These are phyloP conservation scores for Microdon myrmicae DNA, from an alignment of 2,888 invertebrate species.

Conservation along the genomic window DNA sequence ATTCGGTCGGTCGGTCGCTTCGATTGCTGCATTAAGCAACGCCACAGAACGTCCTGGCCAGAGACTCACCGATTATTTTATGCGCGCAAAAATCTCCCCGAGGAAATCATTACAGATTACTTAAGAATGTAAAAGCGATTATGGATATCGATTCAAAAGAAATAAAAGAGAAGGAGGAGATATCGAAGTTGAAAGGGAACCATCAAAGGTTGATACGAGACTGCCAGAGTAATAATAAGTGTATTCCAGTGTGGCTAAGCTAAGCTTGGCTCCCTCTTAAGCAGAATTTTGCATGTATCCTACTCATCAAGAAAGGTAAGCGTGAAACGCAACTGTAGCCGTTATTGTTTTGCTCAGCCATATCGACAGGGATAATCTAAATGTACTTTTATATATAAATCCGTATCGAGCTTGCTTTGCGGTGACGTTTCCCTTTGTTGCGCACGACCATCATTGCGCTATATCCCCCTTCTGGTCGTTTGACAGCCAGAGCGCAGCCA, in stretches of 20 bases:
- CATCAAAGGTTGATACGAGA: conserved; percentile 34
- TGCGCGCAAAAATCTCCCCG: conserved; percentile 59
- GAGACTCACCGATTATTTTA: too few species aligned
- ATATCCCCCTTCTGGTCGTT: too few species aligned
- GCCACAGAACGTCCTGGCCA: conserved; percentile 11
- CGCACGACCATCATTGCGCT: conserved; percentile 1
- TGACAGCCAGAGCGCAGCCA: not conserved
- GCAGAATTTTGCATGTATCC: too few species aligned
- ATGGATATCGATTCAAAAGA: conserved; percentile 62
- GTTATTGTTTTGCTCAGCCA: conserved; percentile 32
- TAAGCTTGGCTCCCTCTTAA: too few species aligned
- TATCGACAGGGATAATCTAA: conserved; percentile 43
- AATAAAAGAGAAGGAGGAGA: not conserved
- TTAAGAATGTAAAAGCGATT: conserved; percentile 66
- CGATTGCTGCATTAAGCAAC: not conserved
- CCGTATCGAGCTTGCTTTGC: conserved; percentile 10
- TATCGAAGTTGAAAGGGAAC: not conserved
- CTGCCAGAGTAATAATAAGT: not conserved
- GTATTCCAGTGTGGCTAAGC: too few species aligned
- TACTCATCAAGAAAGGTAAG: too few species aligned
- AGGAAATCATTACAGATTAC: conserved; percentile 66
- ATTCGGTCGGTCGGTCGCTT: conserved; percentile 2
- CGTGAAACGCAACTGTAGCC: conserved; percentile 5
- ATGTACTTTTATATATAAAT: conserved; percentile 36
- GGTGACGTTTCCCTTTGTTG: not conserved